Conservation (phyloP, 2,888 invertebrate genomes). For the Agriopis aurantiaria region DNA sequence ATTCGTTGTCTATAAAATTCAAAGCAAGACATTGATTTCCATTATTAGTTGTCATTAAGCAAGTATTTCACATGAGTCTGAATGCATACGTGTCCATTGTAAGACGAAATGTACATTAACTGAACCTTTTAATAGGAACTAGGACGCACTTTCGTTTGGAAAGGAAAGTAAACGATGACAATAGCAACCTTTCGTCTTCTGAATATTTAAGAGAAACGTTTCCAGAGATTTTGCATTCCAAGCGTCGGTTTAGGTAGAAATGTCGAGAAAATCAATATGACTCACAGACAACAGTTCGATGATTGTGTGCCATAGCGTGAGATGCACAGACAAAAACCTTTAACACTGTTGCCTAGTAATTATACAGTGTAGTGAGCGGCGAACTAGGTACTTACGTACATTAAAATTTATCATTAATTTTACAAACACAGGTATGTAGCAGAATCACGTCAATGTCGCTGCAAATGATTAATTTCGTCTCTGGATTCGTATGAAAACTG, state of each 20-base stretch:
- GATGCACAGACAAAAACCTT: slow-evolving; percentile 44
- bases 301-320: slow-evolving; percentile 42
- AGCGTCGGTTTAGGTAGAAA: slow-evolving; percentile 40
- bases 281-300: slow-evolving; percentile 38
- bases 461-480: slow-evolving; percentile 17
- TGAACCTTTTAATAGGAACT: slow-evolving; percentile 67
- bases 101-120: slow-evolving; percentile 64
- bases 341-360: slow-evolving; percentile 46
- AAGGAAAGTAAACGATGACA: slow-evolving; percentile 74
- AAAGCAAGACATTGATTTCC: slow-evolving; percentile 36
- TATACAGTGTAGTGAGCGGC: slow-evolving; percentile 37
- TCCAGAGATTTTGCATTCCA: slow-evolving; percentile 47
- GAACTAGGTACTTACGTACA: slow-evolving; percentile 23
- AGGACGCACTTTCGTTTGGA: slow-evolving; percentile 77
- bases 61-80: slow-evolving; percentile 33
- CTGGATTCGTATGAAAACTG: slow-evolving; percentile 32
- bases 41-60: slow-evolving; percentile 42
- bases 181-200: slow-evolving; percentile 60
- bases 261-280: slow-evolving; percentile 46
- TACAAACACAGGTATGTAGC: slow-evolving; percentile 15
- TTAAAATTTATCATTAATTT: slow-evolving; percentile 35
- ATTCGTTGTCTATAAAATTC: slow-evolving; percentile 22
- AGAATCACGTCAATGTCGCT: background rate
- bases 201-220: slow-evolving; percentile 60
- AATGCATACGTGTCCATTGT: slow-evolving; percentile 54